Evolutionary conservation across 2,888 invertebrate genomes (phyloP).

Genomic region (Ectobius pallidus): DNA sequence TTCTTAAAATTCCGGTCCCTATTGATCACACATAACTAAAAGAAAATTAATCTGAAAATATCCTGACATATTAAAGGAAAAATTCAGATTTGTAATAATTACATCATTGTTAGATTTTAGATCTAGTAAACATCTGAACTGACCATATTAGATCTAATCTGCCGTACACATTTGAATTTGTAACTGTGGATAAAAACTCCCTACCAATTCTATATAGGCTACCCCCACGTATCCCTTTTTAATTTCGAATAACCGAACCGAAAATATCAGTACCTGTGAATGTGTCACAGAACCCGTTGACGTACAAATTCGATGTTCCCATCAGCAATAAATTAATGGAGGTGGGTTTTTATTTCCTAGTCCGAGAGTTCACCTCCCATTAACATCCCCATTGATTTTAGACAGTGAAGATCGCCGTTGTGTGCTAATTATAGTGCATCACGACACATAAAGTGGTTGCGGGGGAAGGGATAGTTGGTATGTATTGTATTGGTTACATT

Average conservation of each 20-base stretch:
- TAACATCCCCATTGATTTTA: constrained; percentile 3
- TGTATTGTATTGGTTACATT: constrained; percentile 28
- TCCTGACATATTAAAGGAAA: no score
- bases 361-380: not conserved
- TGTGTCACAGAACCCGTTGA: not conserved
- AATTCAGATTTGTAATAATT: no score
- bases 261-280: not conserved
- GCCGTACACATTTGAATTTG: no score
- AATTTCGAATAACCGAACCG: not conserved
- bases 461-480: not conserved
- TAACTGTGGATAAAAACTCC: no score
- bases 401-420: not conserved
- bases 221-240: no score
- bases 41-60: no score
- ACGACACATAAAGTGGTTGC: not conserved
- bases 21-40: no score
- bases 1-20: no score
- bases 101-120: no score
- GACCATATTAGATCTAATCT: no score
- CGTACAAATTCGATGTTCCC: not conserved
- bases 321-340: not conserved
- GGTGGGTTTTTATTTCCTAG: not conserved
- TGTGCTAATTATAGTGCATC: constrained; percentile 22
- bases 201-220: no score
- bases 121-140: no score